Evolutionary conservation across 2,113 vertebrate genomes (phyloP), one percentile per base, ranked within the genome.

Genomic region (Aramus guarauna): DNA sequence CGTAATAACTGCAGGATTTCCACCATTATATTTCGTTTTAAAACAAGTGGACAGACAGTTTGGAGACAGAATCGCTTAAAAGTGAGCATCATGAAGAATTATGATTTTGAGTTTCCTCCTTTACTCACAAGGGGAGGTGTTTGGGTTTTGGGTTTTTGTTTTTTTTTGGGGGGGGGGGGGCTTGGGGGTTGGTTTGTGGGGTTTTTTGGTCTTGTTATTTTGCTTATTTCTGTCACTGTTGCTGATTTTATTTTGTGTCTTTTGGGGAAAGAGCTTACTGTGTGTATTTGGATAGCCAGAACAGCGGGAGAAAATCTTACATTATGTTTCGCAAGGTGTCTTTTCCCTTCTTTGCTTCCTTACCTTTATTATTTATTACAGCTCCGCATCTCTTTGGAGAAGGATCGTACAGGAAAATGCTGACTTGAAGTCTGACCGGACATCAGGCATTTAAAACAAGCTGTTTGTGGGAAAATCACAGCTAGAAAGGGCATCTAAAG

Each of bases 91-190:
- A n/a, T n/a, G 29, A 85, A 82, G 23, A 87, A 47, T n/a, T 56
- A 59, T 2, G 18, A 45, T 71, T 78, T 78, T 5, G 4, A 6
- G 2, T 22, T 85, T 91, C 67, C 18, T 64, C 9, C 7, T 64
- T 91, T 63, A 53, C 37, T 63, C 5, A 3, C 43, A 52, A 64
- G 3, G 6, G 12, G 5, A 55, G 4, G 1, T 22, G 7, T 62
- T 84, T 8, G 16, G 2, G 4, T 34, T 73, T 36, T 9, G 9
- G 2, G 24, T 26, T 52, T 26, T 15, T 26, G 43, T 12, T 6
- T 3, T 1, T 1, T 4, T 24, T 20, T 1, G 19, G 29, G 53
- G 1, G 15, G 48, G 48, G 48, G 48, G 48, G 48, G 19, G 47
- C 47, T 50, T 6, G 26, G 15, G 4, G 8, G 32, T 15, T 36